Conservation (phyloP, 2,113 vertebrate genomes). For the Limnothrissa miodon region DNA sequence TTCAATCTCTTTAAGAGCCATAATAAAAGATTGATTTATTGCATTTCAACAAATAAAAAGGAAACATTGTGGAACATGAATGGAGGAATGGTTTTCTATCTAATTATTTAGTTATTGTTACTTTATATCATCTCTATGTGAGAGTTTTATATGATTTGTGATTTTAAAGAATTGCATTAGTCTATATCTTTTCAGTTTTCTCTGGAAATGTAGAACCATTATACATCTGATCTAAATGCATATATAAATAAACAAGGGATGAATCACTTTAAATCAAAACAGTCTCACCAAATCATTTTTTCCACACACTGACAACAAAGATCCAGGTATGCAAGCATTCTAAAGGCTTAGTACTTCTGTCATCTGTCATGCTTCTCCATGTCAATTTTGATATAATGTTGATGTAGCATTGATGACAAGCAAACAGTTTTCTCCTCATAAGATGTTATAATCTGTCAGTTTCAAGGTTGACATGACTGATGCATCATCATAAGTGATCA, state of each 20-base stretch:
- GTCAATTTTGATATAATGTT: background rate
- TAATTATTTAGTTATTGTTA: background rate
- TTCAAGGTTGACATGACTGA: slow-evolving; percentile 1
- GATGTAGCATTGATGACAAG: background rate
- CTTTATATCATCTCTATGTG: background rate
- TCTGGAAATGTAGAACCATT: background rate
- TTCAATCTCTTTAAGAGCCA: background rate
- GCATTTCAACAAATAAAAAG: background rate
- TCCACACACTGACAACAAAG: background rate
- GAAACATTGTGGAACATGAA: too few relatives aligned
- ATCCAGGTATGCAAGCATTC: background rate
- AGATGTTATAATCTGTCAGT: background rate
- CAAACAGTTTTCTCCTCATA: background rate
- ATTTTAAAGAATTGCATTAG: background rate
- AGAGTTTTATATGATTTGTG: background rate
- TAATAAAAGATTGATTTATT: background rate
- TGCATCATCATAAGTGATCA: background rate
- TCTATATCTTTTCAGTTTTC: background rate
- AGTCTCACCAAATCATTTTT: background rate
- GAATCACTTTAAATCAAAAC: background rate
- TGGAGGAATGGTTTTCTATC: background rate
- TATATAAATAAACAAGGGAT: background rate
- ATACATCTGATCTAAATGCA: background rate
- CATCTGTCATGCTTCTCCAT: background rate
- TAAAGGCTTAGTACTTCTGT: background rate